phyloP scores from a whole-genome alignment of 2,797 vertebrate genomes.

The Tinamus major region DNA sequence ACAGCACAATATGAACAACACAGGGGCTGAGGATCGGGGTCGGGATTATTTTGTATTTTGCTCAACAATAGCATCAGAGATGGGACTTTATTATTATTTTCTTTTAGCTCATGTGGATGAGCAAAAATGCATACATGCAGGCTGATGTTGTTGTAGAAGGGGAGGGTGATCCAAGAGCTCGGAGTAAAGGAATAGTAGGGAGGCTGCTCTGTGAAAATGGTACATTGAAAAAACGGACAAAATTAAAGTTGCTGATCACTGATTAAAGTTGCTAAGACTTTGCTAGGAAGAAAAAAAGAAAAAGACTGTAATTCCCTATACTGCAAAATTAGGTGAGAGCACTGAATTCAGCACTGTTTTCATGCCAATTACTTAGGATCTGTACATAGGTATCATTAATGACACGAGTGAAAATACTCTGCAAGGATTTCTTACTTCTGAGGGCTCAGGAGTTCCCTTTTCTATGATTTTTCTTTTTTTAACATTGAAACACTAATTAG shows the following conservation, averaged over 20 bases:
- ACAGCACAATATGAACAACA: constrained; percentile 5
- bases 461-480: background rate
- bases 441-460: background rate
- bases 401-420: rapidly evolving
- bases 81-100: background rate
- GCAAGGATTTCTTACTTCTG: background rate
- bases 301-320: background rate
- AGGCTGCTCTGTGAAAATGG: background rate
- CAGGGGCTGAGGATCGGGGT: background rate
- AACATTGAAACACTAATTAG: background rate
- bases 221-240: background rate
- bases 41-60: background rate
- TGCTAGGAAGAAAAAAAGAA: background rate
- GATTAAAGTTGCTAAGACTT: too few relatives aligned
- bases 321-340: background rate
- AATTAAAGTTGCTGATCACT: background rate
- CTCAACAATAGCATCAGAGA: constrained; percentile 3
- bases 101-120: background rate
- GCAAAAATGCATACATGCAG: background rate
- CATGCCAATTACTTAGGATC: rapidly evolving
- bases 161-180: background rate
- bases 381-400: background rate
- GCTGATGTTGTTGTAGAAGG: background rate
- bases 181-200: background rate
- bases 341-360: background rate